Evolutionary conservation across 2,888 invertebrate species (phyloP).

Genomic region (Strigamia transsilvanica): DNA sequence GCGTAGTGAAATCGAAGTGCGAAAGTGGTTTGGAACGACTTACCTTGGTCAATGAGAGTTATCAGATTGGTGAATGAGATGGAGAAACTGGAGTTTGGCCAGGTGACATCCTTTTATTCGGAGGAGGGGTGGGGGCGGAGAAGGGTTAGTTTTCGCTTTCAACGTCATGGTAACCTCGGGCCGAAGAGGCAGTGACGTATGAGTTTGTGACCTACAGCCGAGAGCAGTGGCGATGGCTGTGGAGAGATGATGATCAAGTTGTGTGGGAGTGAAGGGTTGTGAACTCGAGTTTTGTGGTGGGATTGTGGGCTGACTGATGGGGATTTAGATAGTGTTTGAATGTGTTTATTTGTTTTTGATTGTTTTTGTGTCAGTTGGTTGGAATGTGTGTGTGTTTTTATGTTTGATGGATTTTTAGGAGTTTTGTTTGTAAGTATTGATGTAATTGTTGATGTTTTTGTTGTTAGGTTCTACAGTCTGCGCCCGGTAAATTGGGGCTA

Average conservation of each 20-base stretch:
- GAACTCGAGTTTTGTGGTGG: not conserved
- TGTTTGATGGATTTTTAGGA: no score
- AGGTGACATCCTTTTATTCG: constrained; percentile 26
- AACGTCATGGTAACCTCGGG: constrained; percentile 12
- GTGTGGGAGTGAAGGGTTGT: constrained; percentile 2
- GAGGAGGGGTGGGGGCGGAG: constrained; percentile 39
- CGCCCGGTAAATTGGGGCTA: no score
- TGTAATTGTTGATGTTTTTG: no score
- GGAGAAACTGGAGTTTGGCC: constrained; percentile 22
- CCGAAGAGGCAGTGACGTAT: constrained; percentile 10
- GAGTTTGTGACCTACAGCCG: constrained; percentile 22
- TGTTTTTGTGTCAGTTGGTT: no score
- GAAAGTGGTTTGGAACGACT: not conserved
- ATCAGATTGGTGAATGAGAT: constrained; percentile 15
- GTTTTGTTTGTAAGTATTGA: no score
- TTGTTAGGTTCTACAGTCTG: no score
- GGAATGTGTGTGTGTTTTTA: no score
- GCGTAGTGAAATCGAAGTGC: not conserved
- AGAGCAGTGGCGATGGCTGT: not conserved
- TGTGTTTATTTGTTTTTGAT: no score
- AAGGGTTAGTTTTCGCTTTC: constrained; percentile 34
- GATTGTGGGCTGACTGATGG: not conserved
- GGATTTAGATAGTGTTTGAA: not conserved
- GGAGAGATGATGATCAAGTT: not conserved
- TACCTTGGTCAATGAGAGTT: constrained; percentile 11